Evolutionary conservation across 2,113 vertebrate species (phyloP).

Genomic region (Pseudopodoces humilis): DNA sequence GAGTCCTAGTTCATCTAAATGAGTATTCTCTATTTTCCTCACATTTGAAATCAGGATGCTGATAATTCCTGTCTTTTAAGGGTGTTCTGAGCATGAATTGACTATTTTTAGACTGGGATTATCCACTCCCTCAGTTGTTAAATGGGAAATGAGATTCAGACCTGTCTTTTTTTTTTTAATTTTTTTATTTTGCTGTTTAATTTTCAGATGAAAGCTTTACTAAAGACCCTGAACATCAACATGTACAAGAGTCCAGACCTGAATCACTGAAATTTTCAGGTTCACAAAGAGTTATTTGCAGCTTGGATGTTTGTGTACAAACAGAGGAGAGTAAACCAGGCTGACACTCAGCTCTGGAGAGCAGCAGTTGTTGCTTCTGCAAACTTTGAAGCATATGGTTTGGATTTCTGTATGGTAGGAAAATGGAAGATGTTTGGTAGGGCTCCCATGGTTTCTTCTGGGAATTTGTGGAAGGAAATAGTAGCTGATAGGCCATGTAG

Average conservation of each 20-base stretch:
- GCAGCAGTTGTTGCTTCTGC: background rate
- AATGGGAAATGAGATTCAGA: background rate
- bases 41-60: background rate
- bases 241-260: background rate
- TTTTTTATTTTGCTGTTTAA: background rate
- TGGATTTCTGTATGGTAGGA: background rate
- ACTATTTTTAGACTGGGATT: background rate
- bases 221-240: background rate
- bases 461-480: background rate
- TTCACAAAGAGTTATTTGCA: background rate
- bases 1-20: background rate
- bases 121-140: background rate
- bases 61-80: background rate
- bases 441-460: background rate
- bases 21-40: background rate
- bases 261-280: background rate
- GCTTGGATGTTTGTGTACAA: background rate
- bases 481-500: background rate
- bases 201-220: background rate
- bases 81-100: background rate
- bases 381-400: background rate
- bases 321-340: background rate
- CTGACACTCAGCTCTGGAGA: background rate
- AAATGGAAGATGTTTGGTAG: background rate
- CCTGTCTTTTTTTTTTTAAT: too few species aligned